Conservation (phyloP, 1,140 invertebrate species). For the Drosophila seguyi region DNA sequence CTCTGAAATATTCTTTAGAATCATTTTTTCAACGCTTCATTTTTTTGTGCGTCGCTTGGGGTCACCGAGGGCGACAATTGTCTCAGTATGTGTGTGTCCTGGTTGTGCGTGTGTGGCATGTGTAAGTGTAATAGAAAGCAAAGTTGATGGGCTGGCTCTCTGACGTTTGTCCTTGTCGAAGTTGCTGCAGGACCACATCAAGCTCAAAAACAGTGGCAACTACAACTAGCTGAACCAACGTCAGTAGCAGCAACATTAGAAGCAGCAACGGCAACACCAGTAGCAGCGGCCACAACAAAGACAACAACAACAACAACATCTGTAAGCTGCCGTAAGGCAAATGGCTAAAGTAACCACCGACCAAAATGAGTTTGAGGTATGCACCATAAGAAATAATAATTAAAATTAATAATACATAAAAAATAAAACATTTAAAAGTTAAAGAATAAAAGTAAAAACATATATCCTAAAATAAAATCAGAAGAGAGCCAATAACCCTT, state of each 20-base stretch:
- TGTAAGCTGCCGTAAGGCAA: constrained; percentile 70
- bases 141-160: constrained; percentile 69
- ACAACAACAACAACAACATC: constrained; percentile 31
- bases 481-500: too few species aligned
- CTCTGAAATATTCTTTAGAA: not conserved
- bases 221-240: constrained; percentile 27
- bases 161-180: constrained; percentile 50
- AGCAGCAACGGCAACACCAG: constrained; percentile 10
- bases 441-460: not conserved
- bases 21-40: constrained; percentile 35
- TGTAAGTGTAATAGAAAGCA: constrained; percentile 81
- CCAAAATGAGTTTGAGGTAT: constrained; percentile 73
- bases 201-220: constrained; percentile 38
- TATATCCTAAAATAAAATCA: not conserved
- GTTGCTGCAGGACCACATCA: constrained; percentile 64
- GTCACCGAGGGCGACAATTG: constrained; percentile 79
- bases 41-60: constrained; percentile 59
- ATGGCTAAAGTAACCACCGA: constrained; percentile 79
- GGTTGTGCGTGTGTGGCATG: constrained; percentile 59
- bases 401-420: not conserved
- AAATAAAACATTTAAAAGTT: not conserved
- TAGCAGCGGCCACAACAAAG: constrained; percentile 21
- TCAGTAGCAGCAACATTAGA: constrained; percentile 6
- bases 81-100: constrained; percentile 31
- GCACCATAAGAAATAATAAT: constrained; percentile 6